These are phyloP conservation scores for Blera fallax DNA, from an alignment of 2,888 invertebrate species.

Conservation along the genomic window DNA sequence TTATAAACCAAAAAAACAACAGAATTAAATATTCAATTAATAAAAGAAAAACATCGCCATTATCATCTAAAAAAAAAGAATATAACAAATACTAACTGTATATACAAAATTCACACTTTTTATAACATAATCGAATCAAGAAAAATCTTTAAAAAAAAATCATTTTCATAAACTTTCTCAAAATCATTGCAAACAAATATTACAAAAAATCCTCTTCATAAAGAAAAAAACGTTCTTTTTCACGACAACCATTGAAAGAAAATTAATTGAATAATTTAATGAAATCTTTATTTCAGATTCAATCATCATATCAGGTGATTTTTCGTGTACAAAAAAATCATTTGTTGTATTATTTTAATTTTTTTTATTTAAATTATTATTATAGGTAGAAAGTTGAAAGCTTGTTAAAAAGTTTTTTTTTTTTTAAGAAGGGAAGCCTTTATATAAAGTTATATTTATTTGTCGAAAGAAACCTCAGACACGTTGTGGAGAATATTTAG, in stretches of 20 bases:
- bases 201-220: not conserved
- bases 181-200: slow-evolving; percentile 1
- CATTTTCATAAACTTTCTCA: slow-evolving; percentile 35
- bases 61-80: slow-evolving; percentile 19
- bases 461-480: slow-evolving; percentile 65
- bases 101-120: slow-evolving; percentile 48
- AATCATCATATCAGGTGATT: slow-evolving; percentile 72
- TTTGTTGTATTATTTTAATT: not conserved
- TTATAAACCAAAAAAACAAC: slow-evolving; percentile 20
- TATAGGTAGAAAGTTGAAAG: slow-evolving; percentile 24
- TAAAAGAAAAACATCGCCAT: slow-evolving; percentile 35
- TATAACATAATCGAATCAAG: slow-evolving; percentile 44
- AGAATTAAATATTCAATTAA: slow-evolving; percentile 33
- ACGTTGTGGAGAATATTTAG: slow-evolving; percentile 66
- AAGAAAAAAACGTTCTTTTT: slow-evolving; percentile 6
- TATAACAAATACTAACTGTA: slow-evolving; percentile 23
- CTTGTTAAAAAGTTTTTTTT: slow-evolving; percentile 7
- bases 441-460: slow-evolving; percentile 14
- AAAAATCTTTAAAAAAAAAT: not conserved
- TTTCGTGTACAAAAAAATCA: slow-evolving; percentile 50
- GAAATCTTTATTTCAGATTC: slow-evolving; percentile 71
- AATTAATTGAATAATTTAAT: slow-evolving; percentile 67
- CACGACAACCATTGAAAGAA: slow-evolving; percentile 14
- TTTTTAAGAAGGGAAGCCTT: not conserved
- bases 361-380: slow-evolving; percentile 3